Base-by-base conservation (phyloP, 2,888 invertebrate genomes). In the Sarcophaga carnaria region DNA sequence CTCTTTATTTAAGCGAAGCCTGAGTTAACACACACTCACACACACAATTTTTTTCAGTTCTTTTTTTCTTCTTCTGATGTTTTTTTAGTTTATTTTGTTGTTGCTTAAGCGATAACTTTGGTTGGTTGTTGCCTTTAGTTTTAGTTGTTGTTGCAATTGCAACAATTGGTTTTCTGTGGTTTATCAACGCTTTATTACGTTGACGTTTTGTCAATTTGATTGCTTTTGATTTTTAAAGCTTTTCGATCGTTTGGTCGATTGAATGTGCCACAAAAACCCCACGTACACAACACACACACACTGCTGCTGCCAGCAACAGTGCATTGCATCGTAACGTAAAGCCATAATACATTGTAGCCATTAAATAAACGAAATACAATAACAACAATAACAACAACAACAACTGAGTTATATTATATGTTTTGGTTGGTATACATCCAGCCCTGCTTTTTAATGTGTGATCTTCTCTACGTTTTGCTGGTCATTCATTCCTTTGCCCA, bases 161-260 rank as follows among this genome's bases (percentile, higher is more conserved):
- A 37, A 37, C 85, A 85, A 85, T 88, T 88, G 87, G 83, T 88
- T 85, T 85, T 85, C 87, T 91, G 91, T 89, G 90, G 90, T 90
- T 91, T 91, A 91, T 91, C 92, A 91, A 90, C 91, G 92, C 92
- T 91, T 92, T 90, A 92, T 91, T 92, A 90, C 90, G 89, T 89
- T 92, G 91, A 92, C 91, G 90, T 91, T 91, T 91, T 92, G 91
- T 92, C 91, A 92, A 92, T 91, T 91, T 91, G 91, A 92, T 91
- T 91, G 91, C 91, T 90, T 90, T 91, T 91, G 91, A 91, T 91
- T 92, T 90, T 88, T 88, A 85, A 85, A 85, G 81, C 80, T 82
- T 79, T 83, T 83, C 83, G 87, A 84, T 87, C 87, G 84, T 82
- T 87, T 82, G 84, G 81, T 84, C 84, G 81, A 84, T 87, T 84